Percentiles rank a stretch among this genome's conserved stretches.
Conservation (phyloP, 2,113 vertebrate species). For the Aleadryas rufinucha region DNA sequence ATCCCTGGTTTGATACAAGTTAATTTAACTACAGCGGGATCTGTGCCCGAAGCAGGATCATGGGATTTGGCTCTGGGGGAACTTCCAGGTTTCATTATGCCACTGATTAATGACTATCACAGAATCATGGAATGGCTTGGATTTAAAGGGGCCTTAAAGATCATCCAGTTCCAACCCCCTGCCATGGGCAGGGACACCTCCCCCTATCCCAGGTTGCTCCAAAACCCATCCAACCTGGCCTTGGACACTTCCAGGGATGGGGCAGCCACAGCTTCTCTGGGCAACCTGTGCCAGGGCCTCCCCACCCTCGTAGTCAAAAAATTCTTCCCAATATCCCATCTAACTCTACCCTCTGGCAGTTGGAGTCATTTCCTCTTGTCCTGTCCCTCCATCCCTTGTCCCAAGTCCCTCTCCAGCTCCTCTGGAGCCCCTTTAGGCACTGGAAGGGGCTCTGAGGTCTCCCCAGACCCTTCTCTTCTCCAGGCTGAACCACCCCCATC, state of each 20-base stretch:
- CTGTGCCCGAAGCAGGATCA: neutral
- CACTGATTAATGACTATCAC: neutral
- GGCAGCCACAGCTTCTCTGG: neutral
- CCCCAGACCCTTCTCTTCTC: neutral
- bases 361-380: neutral
- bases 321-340: neutral
- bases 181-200: rapidly evolving
- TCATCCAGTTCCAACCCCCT: too few species aligned
- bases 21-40: neutral
- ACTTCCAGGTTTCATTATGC: neutral
- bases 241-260: neutral
- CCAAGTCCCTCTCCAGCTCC: neutral
- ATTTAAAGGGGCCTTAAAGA: neutral
- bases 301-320: neutral
- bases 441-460: neutral
- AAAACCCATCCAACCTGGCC: rapidly evolving
- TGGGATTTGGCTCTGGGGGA: neutral
- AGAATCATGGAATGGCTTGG: neutral
- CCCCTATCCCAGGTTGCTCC: neutral
- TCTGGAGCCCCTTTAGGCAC: neutral
- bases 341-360: neutral
- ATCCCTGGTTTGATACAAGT: neutral
- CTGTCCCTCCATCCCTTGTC: neutral
- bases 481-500: neutral
- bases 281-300: rapidly evolving